Conservation (phyloP, 1,140 invertebrate species). For the Olivierus martensii region DNA sequence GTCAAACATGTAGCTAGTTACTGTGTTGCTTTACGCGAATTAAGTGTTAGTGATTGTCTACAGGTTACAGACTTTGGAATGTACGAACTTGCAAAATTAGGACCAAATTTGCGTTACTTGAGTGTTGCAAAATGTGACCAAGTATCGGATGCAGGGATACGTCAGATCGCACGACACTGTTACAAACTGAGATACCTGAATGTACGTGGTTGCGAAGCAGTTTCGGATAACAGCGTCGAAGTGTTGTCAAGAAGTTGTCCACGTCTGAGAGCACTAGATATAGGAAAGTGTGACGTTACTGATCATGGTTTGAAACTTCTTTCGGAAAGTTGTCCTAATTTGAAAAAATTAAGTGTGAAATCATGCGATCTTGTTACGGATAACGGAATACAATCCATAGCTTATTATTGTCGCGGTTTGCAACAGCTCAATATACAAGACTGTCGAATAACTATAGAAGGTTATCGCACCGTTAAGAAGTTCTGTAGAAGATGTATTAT, state of each 20-base stretch:
- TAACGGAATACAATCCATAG: constrained; percentile 66
- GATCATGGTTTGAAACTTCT: constrained; percentile 69
- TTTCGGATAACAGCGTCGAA: constrained; percentile 75
- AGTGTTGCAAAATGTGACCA: constrained; percentile 77
- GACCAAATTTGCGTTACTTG: constrained; percentile 63
- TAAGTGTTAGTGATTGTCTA: constrained; percentile 78
- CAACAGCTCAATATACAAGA: constrained; percentile 85
- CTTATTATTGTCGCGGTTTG: constrained; percentile 62
- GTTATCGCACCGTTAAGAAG: constrained; percentile 80
- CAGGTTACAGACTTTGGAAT: constrained; percentile 81
- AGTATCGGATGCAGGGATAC: constrained; percentile 63
- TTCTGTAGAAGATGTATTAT: constrained; percentile 82
- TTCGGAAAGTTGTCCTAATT: constrained; percentile 73
- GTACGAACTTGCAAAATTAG: constrained; percentile 73
- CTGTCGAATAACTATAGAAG: constrained; percentile 73
- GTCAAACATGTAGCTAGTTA: constrained; percentile 70
- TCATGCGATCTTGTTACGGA: constrained; percentile 81
- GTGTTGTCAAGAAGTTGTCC: constrained; percentile 68
- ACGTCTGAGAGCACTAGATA: constrained; percentile 64
- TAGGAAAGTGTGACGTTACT: constrained; percentile 84
- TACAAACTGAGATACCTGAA: constrained; percentile 73
- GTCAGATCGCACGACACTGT: constrained; percentile 71
- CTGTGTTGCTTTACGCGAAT: constrained; percentile 61
- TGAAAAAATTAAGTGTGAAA: constrained; percentile 75
- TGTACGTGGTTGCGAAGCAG: constrained; percentile 75